Base-by-base conservation (phyloP, 2,888 invertebrate genomes). In the Pasiphila rectangulata region DNA sequence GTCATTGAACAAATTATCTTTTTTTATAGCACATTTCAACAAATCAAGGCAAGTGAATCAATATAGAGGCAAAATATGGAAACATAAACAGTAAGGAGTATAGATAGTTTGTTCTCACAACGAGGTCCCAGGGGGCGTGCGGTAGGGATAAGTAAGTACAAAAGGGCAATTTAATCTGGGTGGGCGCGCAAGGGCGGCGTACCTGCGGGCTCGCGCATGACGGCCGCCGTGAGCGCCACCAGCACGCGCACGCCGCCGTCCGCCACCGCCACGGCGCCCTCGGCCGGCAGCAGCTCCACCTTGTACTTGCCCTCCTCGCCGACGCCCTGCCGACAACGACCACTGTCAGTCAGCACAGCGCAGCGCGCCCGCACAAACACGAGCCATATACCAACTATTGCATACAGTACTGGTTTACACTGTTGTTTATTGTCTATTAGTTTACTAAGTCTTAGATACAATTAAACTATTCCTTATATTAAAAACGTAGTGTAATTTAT, bases 191-290 rank as follows among this genome's bases (percentile, higher is more conserved):
- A 21, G 35, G 32, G 37, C 29, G 5, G 60, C 78, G 86, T 69
- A 92, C 92, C 92, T 57, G 78, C 64, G 80, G 94, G 91, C 80
- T 98, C 98, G 52, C 98, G 92, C 92, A 98, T 94, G 41, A 97
- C 90, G 34, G 98, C 97, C 56, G 98, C 98, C 38, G 98, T 98
- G 54, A 98, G 91, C 54, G 96, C 95, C 54, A 98, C 95, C 57
- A 94, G 93, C 57, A 98, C 97, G 40, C 91, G 91, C 46, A 96
- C 94, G 38, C 90, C 85, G 50, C 93, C 94, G 67, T 95, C 94
- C n/a, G 93, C 91, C 41, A 98, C 96, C 32, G 93, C 90, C 54
- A 98, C 92, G 4, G 96, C 95, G 40, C 96, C 95, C 62, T 97
- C 95, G 45, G 95, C 95, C 37, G 95, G 92, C 74, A 93, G 94